Conservation (phyloP, 37 sponge, comb jelly and placozoan species). For the Chondrilla cf. caribensis region DNA sequence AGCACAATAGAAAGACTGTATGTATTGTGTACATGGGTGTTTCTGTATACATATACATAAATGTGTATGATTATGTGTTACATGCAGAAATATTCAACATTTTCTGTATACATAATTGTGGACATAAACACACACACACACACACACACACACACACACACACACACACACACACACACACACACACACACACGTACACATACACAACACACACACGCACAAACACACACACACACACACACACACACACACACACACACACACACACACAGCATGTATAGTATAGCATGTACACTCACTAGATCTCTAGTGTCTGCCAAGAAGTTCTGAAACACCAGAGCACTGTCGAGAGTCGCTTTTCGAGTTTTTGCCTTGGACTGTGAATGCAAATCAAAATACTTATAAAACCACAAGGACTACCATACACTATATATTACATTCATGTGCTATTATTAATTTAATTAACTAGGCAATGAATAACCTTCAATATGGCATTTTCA, state of each 20-base stretch:
- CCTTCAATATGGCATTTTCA: no score
- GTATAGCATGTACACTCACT: conserved; percentile 29
- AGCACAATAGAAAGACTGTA: background rate
- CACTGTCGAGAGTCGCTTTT: conserved; percentile 64
- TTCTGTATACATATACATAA: background rate
- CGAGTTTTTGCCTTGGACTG: conserved; percentile 62
- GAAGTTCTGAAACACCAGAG: conserved; percentile 73
- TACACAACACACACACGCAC: background rate
- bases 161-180: conserved; percentile 23
- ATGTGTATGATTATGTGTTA: background rate
- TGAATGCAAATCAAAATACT: background rate
- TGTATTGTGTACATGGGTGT: background rate
- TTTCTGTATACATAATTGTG: background rate
- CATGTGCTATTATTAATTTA: no score
- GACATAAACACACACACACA: background rate
- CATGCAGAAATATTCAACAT: background rate
- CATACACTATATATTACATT: no score
- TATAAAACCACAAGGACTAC: no score
- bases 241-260: no score
- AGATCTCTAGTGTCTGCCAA: conserved; percentile 76
- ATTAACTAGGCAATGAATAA: no score
- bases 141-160: conserved; percentile 5
- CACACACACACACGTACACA: background rate
- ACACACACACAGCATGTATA: background rate
- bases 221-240: no score